Evolutionary conservation across 1,140 invertebrate species (phyloP).

Genomic region (Drosophila ironensis): DNA sequence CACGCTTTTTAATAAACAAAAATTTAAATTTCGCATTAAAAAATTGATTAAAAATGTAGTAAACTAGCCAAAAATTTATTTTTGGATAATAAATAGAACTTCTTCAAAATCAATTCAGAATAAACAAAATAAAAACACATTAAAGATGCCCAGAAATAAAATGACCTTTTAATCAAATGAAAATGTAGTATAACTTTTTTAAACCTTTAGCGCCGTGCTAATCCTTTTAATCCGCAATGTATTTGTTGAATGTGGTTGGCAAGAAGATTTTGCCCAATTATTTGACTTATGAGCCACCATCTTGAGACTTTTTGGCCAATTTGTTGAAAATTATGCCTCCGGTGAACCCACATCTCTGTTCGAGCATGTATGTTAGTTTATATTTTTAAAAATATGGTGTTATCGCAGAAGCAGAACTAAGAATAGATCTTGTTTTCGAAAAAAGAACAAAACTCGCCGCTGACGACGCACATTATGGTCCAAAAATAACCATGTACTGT

Average conservation of each 20-base stretch:
- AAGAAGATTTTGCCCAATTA: constrained; percentile 15
- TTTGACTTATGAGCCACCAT: constrained; percentile 28
- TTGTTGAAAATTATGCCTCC: constrained; percentile 69
- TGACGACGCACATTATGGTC: constrained; percentile 73
- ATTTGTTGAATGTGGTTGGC: not conserved
- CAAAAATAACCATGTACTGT: constrained; percentile 49
- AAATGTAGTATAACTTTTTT: not conserved
- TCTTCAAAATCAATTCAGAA: no score
- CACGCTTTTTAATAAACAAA: no score
- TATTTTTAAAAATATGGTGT: constrained; percentile 78
- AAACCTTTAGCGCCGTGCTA: not conserved
- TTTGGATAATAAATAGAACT: no score
- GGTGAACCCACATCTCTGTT: no score
- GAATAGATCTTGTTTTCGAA: constrained; percentile 74
- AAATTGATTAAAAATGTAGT: no score
- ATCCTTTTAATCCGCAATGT: constrained; percentile 6
- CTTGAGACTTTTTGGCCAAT: constrained; percentile 49
- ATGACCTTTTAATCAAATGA: no score
- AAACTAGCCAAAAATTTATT: no score
- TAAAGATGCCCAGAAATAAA: no score
- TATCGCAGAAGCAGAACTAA: constrained; percentile 69
- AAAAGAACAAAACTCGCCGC: constrained; percentile 64
- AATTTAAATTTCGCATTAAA: no score
- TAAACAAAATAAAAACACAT: no score
- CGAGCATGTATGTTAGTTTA: constrained; percentile 58